Percentiles rank a stretch among this genome's conserved stretches.
These are phyloP conservation scores for Sciurus vulgaris DNA, from an alignment of 2,797 vertebrate species.

Conservation along the genomic window DNA sequence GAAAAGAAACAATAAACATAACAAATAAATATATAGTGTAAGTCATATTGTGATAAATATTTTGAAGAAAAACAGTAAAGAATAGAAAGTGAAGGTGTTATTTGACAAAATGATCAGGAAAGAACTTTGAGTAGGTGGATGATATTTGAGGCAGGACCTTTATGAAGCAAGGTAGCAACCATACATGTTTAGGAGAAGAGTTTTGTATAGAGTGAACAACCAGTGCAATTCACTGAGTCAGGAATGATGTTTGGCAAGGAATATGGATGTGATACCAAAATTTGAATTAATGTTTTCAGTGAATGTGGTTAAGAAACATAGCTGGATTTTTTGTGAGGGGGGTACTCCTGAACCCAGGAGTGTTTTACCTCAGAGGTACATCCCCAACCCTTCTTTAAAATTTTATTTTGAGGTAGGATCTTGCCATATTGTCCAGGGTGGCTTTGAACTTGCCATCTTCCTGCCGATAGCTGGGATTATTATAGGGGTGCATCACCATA, in stretches of 20 bases:
- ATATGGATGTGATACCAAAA: background rate
- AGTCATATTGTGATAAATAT: slow-evolving; percentile 10
- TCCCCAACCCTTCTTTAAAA: too few relatives aligned
- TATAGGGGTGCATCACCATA: too few relatives aligned
- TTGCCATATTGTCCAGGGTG: too few relatives aligned
- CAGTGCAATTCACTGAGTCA: background rate
- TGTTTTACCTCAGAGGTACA: too few relatives aligned
- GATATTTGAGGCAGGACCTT: background rate
- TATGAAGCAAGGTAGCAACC: background rate
- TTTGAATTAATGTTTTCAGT: background rate
- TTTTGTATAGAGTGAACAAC: background rate
- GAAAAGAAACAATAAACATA: background rate
- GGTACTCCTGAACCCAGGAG: too few relatives aligned
- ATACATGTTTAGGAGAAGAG: background rate
- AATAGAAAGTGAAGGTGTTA: background rate
- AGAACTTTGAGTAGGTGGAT: background rate
- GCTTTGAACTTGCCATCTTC: too few relatives aligned
- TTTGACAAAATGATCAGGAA: background rate
- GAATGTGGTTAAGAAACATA: slow-evolving; percentile 8
- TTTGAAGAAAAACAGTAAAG: background rate
- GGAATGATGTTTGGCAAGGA: background rate
- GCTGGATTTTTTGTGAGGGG: background rate
- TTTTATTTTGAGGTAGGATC: too few relatives aligned
- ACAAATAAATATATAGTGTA: background rate
- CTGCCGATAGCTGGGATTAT: too few relatives aligned